Evolutionary conservation across 2,888 invertebrate genomes (phyloP).

Genomic region (Aproaerema taeniolella): DNA sequence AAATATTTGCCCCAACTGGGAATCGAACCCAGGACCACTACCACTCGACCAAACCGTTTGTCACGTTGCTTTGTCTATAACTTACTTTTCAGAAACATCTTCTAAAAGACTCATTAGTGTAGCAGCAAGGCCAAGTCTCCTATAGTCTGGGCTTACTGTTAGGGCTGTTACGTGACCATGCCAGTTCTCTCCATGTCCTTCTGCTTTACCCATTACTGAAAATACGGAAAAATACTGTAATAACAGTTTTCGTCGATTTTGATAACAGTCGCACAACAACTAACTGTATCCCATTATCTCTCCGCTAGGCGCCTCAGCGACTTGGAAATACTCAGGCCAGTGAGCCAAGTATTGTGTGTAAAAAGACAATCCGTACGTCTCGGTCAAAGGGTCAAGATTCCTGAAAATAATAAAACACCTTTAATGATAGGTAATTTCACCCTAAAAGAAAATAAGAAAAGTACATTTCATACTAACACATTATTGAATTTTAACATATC

Average conservation of each 20-base stretch:
- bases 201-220: slow-evolving; percentile 99
- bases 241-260: background rate
- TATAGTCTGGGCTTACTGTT: slow-evolving; percentile 96
- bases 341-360: slow-evolving; percentile 98
- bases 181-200: slow-evolving; percentile 97
- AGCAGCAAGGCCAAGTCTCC: slow-evolving; percentile 94
- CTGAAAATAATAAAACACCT: slow-evolving; percentile 76
- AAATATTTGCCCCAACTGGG: too few species aligned
- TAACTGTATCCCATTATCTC: slow-evolving; percentile 99
- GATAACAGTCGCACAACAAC: slow-evolving; percentile 17
- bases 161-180: slow-evolving; percentile 99
- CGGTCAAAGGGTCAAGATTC: slow-evolving; percentile 97
- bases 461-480: slow-evolving; percentile 82
- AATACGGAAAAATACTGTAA: background rate
- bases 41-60: too few species aligned
- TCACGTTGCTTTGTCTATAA: too few species aligned
- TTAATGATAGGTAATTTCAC: background rate
- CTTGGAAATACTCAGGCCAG: slow-evolving; percentile 99
- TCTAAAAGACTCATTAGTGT: slow-evolving; percentile 96
- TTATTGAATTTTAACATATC: slow-evolving; percentile 97
- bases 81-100: slow-evolving; percentile 95
- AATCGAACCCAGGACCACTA: too few species aligned
- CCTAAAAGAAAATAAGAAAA: background rate
- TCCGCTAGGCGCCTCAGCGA: slow-evolving; percentile 96
- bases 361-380: slow-evolving; percentile 96